Base-by-base conservation (phyloP, 2,888 invertebrate species). In the Tenthredo notha region DNA sequence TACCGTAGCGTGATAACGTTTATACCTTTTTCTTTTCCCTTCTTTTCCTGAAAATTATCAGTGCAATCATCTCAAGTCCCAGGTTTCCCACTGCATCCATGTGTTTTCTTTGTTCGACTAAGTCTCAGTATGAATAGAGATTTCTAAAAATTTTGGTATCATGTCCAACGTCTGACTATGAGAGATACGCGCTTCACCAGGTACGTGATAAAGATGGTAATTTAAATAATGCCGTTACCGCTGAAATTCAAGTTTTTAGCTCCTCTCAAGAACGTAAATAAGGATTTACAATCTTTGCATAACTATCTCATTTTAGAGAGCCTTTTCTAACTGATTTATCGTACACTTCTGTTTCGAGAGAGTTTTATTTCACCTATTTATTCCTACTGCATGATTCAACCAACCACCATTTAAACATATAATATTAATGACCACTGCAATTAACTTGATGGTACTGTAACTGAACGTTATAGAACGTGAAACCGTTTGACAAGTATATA, bases 231-330 rank as follows among this genome's bases (percentile, higher is more conserved):
- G 29, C 80, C 40, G 47, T 80, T 40, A 80, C 80, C 40, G 80
- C 80, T 61, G 80, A 80, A 80, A 61, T 80, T 80, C 80, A 80
- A 80, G 21, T 80, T 80, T 80, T 80, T 80, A 77, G 80, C 80
- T 40, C 21, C 21, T 61, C 80, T 40, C 61, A 37, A 37, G 80
- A 80, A 80, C 80, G 80, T 80, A 80, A 80, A 80, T 80, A 61
- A 80, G 80, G 80, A 80, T 80, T 80, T 61, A 80, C 61, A 80
- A 80, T 80, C 80, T 80, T 61, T 58, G 80, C 80, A 80, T 80
- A 80, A 58, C 80, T 80, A 80, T 80, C 40, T 80, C 80, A 50
- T 58, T 80, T 61, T 40, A 37, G 40, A 80, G 21, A 80, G 61
- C 61, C 21, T 61, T 61, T 80, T 61, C 80, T 40, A 37, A 61